phyloP scores from a whole-genome alignment of 30 jellyfish, hydroid and myxozoan genomes.

The Nemopilema nomurai region DNA sequence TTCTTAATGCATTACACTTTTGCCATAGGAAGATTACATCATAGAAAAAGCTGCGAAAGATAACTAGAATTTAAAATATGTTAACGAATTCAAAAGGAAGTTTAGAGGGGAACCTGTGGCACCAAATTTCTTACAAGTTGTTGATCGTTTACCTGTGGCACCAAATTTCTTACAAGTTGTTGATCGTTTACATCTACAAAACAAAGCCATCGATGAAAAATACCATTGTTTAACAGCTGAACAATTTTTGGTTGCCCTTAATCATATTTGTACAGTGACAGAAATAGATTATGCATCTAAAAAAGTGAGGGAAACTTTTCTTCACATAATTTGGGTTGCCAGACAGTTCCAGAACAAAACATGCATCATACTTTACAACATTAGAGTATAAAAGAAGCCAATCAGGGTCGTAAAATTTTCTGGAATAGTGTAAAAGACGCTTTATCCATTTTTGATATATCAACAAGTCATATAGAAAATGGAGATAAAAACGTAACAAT shows the following conservation, averaged over 20 bases:
- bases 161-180: not conserved
- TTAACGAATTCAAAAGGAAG: not conserved
- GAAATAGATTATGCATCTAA: not conserved
- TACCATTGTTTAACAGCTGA: not conserved
- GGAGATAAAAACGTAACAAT: not conserved
- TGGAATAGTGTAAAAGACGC: not conserved
- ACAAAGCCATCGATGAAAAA: not conserved
- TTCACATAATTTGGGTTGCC: not conserved
- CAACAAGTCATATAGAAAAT: not conserved
- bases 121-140: not conserved
- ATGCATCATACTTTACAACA: not conserved
- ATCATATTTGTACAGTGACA: not conserved
- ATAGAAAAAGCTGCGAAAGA: not conserved
- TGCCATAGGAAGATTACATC: not conserved
- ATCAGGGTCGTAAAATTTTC: not conserved
- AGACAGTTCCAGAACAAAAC: not conserved
- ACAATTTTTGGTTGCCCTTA: not conserved
- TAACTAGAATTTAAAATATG: not conserved
- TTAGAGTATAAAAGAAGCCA: not conserved
- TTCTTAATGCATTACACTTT: not conserved
- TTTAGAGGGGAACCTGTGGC: not conserved
- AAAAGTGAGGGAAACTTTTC: not conserved
- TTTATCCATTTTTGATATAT: not conserved
- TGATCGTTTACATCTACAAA: not conserved
- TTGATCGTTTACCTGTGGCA: not conserved